Evolutionary conservation across 1,140 invertebrate genomes (phyloP), one percentile per base, ranked within the genome.

Genomic region (Sipha flava): DNA sequence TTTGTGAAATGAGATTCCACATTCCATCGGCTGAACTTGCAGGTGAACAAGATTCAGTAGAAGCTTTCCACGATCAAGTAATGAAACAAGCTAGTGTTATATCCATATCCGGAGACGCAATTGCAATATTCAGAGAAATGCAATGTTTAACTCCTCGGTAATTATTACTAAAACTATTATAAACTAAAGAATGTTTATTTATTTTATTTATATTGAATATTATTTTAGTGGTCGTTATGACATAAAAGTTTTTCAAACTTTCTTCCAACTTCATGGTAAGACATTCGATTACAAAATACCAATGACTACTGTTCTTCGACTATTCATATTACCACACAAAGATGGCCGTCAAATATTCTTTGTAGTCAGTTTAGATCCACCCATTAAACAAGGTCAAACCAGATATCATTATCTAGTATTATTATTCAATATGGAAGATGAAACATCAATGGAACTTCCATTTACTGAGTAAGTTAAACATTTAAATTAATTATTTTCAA

Each of bases 261-360:
- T 99, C 86, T 94, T 99, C 84, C 97, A 99, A 88, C 91, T 99
- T 73, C 98, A 99, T 85, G 98, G 98, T 87, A 99, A 99, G 90
- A 99, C 98, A 0, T 99, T 98, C 86, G 98, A 99, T 88, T 99
- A 99, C 87, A 99, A 99, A 87, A 98, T 99, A 83, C 96, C 97
- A 0, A 94, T 97, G 89, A 94, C 94, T 1, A 98, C 96, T 0
- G 96, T 99, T 16, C 87, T 98, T 10, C 90, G 98, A 29, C 85
- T 99, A 9, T 99, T 99, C 84, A 88, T 99, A 29, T 87, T 99
- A 64, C 98, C 97, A 0, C 97, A 99, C 85, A 98, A 97, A 85
- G 98, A 99, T 87, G 93, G 91, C n/a, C 87, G 98, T 9, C 97
- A 99, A 86, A 97, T 97, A 89, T 99, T 96, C 86, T 99, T 99